Percentiles rank a stretch among this genome's conserved stretches.
Evolutionary conservation across 2,888 invertebrate species (phyloP).

Genomic region (Exocentrus adspersus): DNA sequence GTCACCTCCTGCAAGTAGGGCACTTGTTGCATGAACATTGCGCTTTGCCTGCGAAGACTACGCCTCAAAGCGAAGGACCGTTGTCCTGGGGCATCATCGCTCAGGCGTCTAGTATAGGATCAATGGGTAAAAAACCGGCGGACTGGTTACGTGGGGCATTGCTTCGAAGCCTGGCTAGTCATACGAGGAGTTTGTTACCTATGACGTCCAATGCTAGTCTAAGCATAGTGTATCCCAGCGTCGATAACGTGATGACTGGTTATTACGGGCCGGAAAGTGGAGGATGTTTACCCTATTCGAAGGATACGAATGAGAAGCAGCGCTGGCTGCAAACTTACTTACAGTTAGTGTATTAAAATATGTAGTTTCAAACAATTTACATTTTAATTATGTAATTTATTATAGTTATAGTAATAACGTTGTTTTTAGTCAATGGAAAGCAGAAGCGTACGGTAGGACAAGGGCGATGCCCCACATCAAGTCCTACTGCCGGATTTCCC

Average conservation of each 20-base stretch:
- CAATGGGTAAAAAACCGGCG: conserved; percentile 65
- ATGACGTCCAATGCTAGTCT: conserved; percentile 69
- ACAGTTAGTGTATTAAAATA: conserved; percentile 70
- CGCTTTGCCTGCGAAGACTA: conserved; percentile 58
- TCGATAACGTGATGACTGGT: conserved; percentile 85
- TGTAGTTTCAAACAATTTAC: background rate
- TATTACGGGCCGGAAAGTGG: conserved; percentile 88
- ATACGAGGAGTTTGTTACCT: conserved; percentile 66
- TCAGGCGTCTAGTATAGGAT: conserved; percentile 93
- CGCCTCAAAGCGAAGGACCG: conserved; percentile 58
- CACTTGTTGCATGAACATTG: conserved; percentile 75
- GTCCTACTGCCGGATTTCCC: conserved; percentile 81
- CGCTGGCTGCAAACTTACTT: conserved; percentile 81
- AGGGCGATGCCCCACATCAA: conserved; percentile 96
- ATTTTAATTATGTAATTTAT: too few relatives aligned
- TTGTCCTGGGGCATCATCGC: conserved; percentile 70
- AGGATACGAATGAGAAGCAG: conserved; percentile 81
- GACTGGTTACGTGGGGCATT: conserved; percentile 85
- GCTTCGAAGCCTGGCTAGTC: conserved; percentile 70
- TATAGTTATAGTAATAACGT: too few relatives aligned
- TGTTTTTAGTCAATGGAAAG: conserved; percentile 84
- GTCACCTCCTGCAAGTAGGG: conserved; percentile 69
- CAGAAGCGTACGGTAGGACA: conserved; percentile 74
- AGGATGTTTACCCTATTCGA: conserved; percentile 85
- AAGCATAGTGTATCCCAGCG: conserved; percentile 75